Conservation (phyloP, 1,140 invertebrate genomes). For the Diabrotica virgifera region DNA sequence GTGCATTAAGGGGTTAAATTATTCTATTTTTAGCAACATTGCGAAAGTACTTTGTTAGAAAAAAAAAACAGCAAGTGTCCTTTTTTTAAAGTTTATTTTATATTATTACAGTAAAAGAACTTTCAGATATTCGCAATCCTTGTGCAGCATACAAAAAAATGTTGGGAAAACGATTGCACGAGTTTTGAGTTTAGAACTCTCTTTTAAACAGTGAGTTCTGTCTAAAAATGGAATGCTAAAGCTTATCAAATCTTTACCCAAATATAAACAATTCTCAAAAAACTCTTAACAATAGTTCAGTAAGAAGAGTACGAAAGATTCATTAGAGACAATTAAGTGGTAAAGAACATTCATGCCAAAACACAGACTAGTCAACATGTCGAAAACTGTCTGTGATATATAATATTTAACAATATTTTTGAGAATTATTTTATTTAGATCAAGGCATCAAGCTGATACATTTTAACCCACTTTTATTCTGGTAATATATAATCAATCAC, state of each 20-base stretch:
- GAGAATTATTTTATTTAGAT: not conserved
- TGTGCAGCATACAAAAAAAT: not conserved
- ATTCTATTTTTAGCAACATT: too few species aligned
- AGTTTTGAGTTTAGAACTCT: not conserved
- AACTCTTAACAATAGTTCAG: too few species aligned
- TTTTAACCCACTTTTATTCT: not conserved
- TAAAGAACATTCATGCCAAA: too few species aligned
- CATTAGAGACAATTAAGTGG: too few species aligned
- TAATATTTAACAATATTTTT: not conserved
- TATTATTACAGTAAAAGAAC: not conserved
- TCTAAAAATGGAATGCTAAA: not conserved
- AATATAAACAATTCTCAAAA: constrained; percentile 3
- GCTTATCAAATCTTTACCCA: not conserved
- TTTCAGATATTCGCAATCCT: not conserved
- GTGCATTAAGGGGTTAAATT: too few species aligned
- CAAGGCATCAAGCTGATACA: not conserved
- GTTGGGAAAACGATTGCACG: not conserved
- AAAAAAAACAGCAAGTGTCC: too few species aligned
- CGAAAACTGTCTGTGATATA: too few species aligned
- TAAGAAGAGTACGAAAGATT: too few species aligned
- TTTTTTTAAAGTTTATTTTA: not conserved
- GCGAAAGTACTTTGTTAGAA: too few species aligned
- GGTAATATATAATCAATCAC: constrained; percentile 1
- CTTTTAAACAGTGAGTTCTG: not conserved
- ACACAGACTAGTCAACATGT: too few species aligned